Evolutionary conservation across 2,888 invertebrate species (phyloP), one percentile per base, ranked within the genome.

Genomic region (Elegia similella): DNA sequence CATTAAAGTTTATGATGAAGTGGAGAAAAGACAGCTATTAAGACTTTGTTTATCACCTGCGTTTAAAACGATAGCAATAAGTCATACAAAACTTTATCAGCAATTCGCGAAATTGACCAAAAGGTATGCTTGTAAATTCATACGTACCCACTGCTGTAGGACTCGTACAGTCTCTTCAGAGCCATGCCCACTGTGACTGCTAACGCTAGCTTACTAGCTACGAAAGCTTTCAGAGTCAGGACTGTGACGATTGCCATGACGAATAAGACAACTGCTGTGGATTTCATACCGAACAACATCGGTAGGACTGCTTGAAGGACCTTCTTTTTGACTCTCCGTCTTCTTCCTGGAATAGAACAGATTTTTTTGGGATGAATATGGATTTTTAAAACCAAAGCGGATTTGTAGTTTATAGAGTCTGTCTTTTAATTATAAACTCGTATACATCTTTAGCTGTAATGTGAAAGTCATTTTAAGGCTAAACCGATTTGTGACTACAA

Each of bases 161-260:
- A 92, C 60, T 94, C 94, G 75, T 95, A 92, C 10, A 94, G 75
- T 70, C 92, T 93, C 78, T 94, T 94, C 62, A 92, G 74, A 5
- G 94, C 91, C 76, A 95, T 90, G 63, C 93, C 89, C 0, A 91
- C 85, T 0, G 95, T 93, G 10, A 94, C 92, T n/a, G 95, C 65
- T 10, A 95, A 81, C 0, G 95, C 95, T 61, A 95, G 71, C 71
- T 95, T 95, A 53, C 95, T 95, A 48, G 95, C 92, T n/a, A 94
- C 78, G 63, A 95, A 88, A 0, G 95, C 94, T 75, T 95, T 95
- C 7, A 95, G 69, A 0, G 95, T 94, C 2, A 95, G 81, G 7
- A 93, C 76, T 0, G 94, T 93, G 30, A 95, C 93, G 0, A 93
- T 86, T 42, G 93, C 92, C 59, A 95, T 84, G 0, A 93, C 93